Conservation (phyloP, 2,888 invertebrate species). For the Melinaea marsaeus region DNA sequence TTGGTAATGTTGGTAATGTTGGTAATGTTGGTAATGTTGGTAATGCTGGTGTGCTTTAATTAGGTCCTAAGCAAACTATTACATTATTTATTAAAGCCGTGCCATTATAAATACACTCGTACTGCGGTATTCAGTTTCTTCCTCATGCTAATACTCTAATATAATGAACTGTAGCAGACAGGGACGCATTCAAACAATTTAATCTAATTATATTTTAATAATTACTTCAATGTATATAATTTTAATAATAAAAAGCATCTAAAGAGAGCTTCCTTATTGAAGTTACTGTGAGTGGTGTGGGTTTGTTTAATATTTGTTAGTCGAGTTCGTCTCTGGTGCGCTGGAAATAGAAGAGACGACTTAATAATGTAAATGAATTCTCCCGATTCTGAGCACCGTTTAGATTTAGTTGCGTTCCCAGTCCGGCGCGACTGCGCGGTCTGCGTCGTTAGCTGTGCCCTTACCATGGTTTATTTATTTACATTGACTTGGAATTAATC, state of each 20-base stretch:
- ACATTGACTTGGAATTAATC: no score
- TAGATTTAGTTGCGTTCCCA: slow-evolving; percentile 52
- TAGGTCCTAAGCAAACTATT: slow-evolving; percentile 12
- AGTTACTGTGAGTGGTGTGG: slow-evolving; percentile 16
- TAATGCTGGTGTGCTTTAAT: slow-evolving; percentile 14
- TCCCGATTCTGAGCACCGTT: slow-evolving; percentile 53
- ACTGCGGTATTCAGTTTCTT: slow-evolving; percentile 23
- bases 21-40: no score
- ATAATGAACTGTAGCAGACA: slow-evolving; percentile 25
- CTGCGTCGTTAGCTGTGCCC: slow-evolving; percentile 46
- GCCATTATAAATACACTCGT: slow-evolving; percentile 19
- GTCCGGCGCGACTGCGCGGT: slow-evolving; percentile 38
- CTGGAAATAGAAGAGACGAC: slow-evolving; percentile 55
- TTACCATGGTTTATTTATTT: slow-evolving; percentile 22
- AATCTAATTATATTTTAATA: no score
- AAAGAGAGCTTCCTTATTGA: slow-evolving; percentile 5
- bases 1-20: no score
- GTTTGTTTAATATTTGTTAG: slow-evolving; percentile 24
- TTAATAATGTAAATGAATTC: slow-evolving; percentile 66
- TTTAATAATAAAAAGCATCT: no score
- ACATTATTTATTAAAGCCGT: slow-evolving; percentile 10
- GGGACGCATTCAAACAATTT: slow-evolving; percentile 11
- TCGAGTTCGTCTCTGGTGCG: slow-evolving; percentile 41
- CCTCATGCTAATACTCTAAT: slow-evolving; percentile 25
- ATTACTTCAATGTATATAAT: no score